Evolutionary conservation across 2,888 invertebrate genomes (phyloP).

Genomic region (Synergus gifuensis): DNA sequence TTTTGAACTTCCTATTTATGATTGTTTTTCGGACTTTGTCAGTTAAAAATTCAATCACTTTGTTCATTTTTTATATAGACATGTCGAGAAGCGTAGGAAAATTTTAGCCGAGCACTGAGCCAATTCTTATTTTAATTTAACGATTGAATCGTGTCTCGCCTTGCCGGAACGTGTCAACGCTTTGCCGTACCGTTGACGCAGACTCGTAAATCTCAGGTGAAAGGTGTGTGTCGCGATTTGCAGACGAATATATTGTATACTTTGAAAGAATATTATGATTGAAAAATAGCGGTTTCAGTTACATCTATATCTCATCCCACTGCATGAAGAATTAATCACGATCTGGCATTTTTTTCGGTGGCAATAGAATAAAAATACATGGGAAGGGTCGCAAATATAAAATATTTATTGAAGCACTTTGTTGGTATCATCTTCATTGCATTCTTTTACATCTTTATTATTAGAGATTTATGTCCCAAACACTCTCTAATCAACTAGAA

Average conservation of each 20-base stretch:
- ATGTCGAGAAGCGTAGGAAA: background rate
- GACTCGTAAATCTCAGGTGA: constrained; percentile 34
- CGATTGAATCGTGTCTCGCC: constrained; percentile 38
- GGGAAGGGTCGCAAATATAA: background rate
- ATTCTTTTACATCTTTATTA: background rate
- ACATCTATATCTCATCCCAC: constrained; percentile 1
- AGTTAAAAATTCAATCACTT: background rate
- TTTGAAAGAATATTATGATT: constrained; percentile 33
- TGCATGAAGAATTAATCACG: constrained; percentile 24
- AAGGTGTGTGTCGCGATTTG: constrained; percentile 47
- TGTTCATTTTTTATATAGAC: background rate
- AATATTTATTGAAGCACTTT: background rate
- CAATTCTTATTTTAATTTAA: constrained; percentile 40
- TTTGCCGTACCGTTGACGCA: constrained; percentile 54
- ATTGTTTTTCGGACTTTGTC: no score
- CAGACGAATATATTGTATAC: constrained; percentile 16
- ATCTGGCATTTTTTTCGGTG: constrained; percentile 36
- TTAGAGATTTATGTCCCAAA: background rate
- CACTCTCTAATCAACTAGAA: background rate
- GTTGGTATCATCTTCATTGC: background rate
- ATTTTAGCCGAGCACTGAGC: constrained; percentile 14
- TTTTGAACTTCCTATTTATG: background rate
- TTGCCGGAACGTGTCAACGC: constrained; percentile 42
- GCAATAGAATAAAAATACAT: constrained; percentile 39
- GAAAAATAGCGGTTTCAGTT: background rate